Percentiles rank a stretch among this genome's conserved stretches.
These are phyloP conservation scores for Gymnosoma rotundatum DNA, from an alignment of 2,888 invertebrate genomes.

Conservation along the genomic window DNA sequence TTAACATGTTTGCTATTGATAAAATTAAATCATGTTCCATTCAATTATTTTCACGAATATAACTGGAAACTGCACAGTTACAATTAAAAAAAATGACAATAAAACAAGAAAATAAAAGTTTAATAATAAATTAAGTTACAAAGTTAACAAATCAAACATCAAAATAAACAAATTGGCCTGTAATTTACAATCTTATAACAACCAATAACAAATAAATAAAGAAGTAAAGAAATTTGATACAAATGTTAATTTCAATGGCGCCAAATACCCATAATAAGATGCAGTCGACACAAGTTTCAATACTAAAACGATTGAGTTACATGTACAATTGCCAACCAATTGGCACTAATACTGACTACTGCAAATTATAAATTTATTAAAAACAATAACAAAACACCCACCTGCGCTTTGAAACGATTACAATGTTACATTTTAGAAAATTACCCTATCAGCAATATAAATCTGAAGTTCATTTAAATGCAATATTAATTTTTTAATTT, in stretches of 20 bases:
- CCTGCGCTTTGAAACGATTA: constrained; percentile 46
- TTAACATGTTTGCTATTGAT: not conserved
- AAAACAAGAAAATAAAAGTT: constrained; percentile 20
- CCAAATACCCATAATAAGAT: constrained; percentile 58
- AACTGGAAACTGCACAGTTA: constrained; percentile 3
- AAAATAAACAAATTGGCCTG: constrained; percentile 66
- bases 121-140: constrained; percentile 60
- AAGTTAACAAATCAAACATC: constrained; percentile 60
- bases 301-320: constrained; percentile 21
- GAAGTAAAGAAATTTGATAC: constrained; percentile 66
- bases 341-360: constrained; percentile 56
- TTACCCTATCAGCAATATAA: constrained; percentile 46
- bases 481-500: constrained; percentile 21
- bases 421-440: constrained; percentile 46
- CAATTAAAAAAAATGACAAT: constrained; percentile 33
- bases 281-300: constrained; percentile 48
- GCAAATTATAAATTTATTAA: constrained; percentile 49
- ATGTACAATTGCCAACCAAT: constrained; percentile 35
- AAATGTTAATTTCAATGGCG: constrained; percentile 60
- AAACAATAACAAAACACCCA: constrained; percentile 51
- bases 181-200: constrained; percentile 53
- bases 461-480: constrained; percentile 61
- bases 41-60: constrained; percentile 60
- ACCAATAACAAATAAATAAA: constrained; percentile 41
- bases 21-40: not conserved